Conservation (phyloP, 2,888 invertebrate species). For the Prenolepis imparis region DNA sequence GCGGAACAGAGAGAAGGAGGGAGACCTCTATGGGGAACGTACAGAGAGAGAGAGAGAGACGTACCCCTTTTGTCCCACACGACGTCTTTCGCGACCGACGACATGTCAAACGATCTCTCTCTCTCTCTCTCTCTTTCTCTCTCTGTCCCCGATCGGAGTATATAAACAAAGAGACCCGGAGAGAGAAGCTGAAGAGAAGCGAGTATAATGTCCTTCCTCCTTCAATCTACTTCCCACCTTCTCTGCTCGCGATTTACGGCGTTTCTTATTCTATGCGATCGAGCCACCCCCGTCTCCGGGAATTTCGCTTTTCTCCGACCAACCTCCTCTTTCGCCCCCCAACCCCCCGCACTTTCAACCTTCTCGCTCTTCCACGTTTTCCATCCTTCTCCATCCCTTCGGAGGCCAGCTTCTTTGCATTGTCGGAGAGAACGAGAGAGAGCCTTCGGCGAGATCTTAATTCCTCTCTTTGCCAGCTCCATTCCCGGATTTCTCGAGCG, state of each 20-base stretch:
- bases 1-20: background rate
- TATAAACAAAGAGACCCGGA: slow-evolving; percentile 75
- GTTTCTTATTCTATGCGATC: slow-evolving; percentile 61
- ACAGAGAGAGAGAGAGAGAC: slow-evolving; percentile 23
- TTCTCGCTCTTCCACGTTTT: slow-evolving; percentile 31
- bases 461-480: slow-evolving; percentile 76
- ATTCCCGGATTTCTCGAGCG: slow-evolving; percentile 75
- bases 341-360: slow-evolving; percentile 10
- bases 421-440: slow-evolving; percentile 62
- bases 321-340: no score
- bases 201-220: slow-evolving; percentile 71
- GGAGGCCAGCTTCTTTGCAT: slow-evolving; percentile 67
- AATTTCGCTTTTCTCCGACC: slow-evolving; percentile 23
- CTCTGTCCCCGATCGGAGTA: slow-evolving; percentile 41
- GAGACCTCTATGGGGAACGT: slow-evolving; percentile 9
- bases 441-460: slow-evolving; percentile 75
- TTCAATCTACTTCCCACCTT: slow-evolving; percentile 42
- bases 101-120: slow-evolving; percentile 75
- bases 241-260: slow-evolving; percentile 51
- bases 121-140: slow-evolving; percentile 61
- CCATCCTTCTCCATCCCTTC: no score
- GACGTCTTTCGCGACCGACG: slow-evolving; percentile 75
- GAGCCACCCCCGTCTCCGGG: background rate
- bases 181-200: slow-evolving; percentile 61
- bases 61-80: slow-evolving; percentile 71